These are phyloP conservation scores for Holacanthella duospinosa DNA, from an alignment of 2,888 invertebrate species.

Conservation along the genomic window DNA sequence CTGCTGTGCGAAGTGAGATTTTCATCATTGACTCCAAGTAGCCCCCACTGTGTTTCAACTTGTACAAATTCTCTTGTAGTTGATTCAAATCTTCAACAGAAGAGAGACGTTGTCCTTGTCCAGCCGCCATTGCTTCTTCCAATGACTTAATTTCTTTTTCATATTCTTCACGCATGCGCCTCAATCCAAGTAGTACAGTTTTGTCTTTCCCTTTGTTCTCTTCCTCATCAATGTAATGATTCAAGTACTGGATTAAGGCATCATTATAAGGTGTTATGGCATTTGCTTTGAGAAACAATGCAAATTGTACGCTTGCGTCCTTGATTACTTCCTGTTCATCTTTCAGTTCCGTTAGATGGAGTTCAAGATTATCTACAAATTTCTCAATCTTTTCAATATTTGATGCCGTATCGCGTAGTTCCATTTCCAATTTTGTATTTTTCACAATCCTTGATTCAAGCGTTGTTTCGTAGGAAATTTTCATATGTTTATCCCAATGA, in stretches of 20 bases:
- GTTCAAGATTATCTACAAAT: not conserved
- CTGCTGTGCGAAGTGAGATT: not conserved
- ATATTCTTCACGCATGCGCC: not conserved
- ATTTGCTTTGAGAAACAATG: conserved; percentile 3
- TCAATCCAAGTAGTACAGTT: not conserved
- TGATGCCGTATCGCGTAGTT: not conserved
- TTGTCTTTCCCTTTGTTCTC: not conserved
- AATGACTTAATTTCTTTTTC: not conserved
- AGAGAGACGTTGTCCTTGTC: not conserved
- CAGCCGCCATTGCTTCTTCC: not conserved
- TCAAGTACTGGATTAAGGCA: not conserved
- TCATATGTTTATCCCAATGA: conserved; percentile 2
- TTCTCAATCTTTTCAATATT: not conserved
- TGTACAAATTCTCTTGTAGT: not conserved
- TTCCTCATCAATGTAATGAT: not conserved
- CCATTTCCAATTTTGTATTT: not conserved
- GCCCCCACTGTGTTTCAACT: not conserved
- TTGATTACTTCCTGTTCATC: not conserved
- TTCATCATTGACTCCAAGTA: not conserved
- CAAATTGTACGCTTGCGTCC: not conserved
- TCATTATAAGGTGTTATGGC: conserved; percentile 10
- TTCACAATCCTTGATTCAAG: no score
- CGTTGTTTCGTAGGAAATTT: conserved; percentile 4
- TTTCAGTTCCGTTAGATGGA: not conserved
- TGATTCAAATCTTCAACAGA: not conserved